phyloP scores from a whole-genome alignment of 2,888 invertebrate genomes.

The Drosophila setosimentum region DNA sequence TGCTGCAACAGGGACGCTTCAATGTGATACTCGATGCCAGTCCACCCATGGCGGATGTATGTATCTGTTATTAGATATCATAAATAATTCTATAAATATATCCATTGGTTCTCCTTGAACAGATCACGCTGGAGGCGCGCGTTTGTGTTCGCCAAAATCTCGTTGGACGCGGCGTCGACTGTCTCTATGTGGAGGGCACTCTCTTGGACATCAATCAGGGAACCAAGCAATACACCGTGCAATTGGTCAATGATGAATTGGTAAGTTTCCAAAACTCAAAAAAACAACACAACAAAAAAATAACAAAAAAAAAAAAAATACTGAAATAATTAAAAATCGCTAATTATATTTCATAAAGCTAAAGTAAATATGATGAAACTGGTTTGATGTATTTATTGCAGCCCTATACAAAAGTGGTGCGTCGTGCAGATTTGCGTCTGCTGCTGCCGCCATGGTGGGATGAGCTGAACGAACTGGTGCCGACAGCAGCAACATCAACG shows the following conservation, averaged over 20 bases:
- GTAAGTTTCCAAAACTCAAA: slow-evolving; percentile 83
- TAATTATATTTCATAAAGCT: background rate
- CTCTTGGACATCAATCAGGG: slow-evolving; percentile 89
- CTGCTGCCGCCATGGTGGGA: slow-evolving; percentile 98
- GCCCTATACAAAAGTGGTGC: slow-evolving; percentile 87
- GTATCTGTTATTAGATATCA: slow-evolving; percentile 16
- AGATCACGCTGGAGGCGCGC: slow-evolving; percentile 91
- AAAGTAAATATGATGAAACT: background rate
- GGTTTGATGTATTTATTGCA: slow-evolving; percentile 11
- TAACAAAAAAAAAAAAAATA: too few species aligned
- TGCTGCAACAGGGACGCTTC: slow-evolving; percentile 92
- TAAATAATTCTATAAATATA: background rate
- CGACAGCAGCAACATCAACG: slow-evolving; percentile 43
- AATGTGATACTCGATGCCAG: slow-evolving; percentile 97
- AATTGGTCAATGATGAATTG: slow-evolving; percentile 83
- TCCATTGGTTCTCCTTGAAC: slow-evolving; percentile 61
- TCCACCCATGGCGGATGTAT: slow-evolving; percentile 93
- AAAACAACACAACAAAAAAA: too few species aligned
- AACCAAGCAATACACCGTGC: slow-evolving; percentile 90
- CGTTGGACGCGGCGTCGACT: slow-evolving; percentile 88
- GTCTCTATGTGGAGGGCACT: slow-evolving; percentile 94
- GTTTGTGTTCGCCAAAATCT: slow-evolving; percentile 91
- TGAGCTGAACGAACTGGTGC: slow-evolving; percentile 91
- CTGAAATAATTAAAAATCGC: too few species aligned
- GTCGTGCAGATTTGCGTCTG: slow-evolving; percentile 95